Percentiles rank a stretch among this genome's conserved stretches.
Evolutionary conservation across 1,140 invertebrate species (phyloP).

Genomic region (Zaprionus camerounensis): DNA sequence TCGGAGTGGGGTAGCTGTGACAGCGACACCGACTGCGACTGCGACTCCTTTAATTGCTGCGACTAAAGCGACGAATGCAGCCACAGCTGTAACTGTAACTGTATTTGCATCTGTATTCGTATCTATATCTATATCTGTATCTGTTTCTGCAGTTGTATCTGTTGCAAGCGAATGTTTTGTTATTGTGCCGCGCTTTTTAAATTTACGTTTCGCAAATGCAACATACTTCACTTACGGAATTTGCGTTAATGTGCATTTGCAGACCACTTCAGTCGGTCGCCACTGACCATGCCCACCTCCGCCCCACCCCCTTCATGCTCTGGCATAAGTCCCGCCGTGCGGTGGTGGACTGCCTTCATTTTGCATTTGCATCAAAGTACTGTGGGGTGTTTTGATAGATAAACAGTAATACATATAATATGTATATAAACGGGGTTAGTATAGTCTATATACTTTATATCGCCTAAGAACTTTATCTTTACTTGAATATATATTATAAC

Average conservation of each 20-base stretch:
- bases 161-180: conserved; percentile 37
- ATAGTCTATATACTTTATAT: too few relatives aligned
- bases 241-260: conserved; percentile 82
- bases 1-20: background rate
- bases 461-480: background rate
- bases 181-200: conserved; percentile 80
- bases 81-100: conserved; percentile 48
- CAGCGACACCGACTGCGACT: background rate
- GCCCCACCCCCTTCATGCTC: background rate
- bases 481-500: background rate
- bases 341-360: conserved; percentile 58
- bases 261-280: conserved; percentile 71
- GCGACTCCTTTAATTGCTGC: conserved; percentile 55
- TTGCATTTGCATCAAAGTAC: conserved; percentile 69
- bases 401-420: background rate
- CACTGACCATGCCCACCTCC: conserved; percentile 8
- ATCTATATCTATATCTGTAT: conserved; percentile 3
- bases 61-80: conserved; percentile 34
- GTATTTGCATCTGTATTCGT: conserved; percentile 30
- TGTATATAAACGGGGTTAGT: too few relatives aligned
- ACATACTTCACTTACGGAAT: conserved; percentile 83
- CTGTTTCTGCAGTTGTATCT: conserved; percentile 9
- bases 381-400: conserved; percentile 10
- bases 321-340: background rate
- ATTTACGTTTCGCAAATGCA: conserved; percentile 82